Evolutionary conservation across 2,888 invertebrate genomes (phyloP).

Genomic region (Agrotis ipsilon): DNA sequence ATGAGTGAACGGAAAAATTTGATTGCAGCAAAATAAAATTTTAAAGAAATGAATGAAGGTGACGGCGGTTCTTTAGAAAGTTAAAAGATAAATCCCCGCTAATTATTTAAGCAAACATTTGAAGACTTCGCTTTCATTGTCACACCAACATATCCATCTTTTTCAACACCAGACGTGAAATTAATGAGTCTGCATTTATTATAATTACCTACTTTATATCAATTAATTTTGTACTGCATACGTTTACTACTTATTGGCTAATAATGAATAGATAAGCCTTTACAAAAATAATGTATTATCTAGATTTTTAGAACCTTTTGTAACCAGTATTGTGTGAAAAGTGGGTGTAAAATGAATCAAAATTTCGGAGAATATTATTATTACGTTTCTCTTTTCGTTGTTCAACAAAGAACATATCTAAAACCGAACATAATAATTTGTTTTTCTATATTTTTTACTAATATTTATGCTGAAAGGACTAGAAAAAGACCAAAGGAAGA

Average conservation of each 20-base stretch:
- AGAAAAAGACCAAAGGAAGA: too few species aligned
- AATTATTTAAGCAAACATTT: constrained; percentile 22
- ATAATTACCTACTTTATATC: neutral
- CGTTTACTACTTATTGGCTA: too few species aligned
- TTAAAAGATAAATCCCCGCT: neutral
- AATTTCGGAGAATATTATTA: neutral
- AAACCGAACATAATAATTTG: neutral
- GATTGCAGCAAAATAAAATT: too few species aligned
- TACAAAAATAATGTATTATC: neutral
- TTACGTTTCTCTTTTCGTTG: too few species aligned
- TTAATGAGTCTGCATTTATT: constrained; percentile 1
- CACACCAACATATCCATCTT: constrained; percentile 5
- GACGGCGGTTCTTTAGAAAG: constrained; percentile 34
- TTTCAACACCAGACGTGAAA: constrained; percentile 14
- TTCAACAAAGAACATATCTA: neutral
- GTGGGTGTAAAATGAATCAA: too few species aligned
- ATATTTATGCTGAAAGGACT: neutral
- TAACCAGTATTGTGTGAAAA: neutral
- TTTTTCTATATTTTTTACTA: neutral
- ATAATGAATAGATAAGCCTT: neutral
- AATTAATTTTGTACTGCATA: constrained; percentile 25
- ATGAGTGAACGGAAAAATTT: neutral
- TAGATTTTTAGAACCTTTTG: too few species aligned
- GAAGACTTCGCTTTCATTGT: constrained; percentile 26
- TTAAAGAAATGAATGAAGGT: neutral